Evolutionary conservation across 2,797 vertebrate species (phyloP).

Genomic region (Echiichthys vipera): DNA sequence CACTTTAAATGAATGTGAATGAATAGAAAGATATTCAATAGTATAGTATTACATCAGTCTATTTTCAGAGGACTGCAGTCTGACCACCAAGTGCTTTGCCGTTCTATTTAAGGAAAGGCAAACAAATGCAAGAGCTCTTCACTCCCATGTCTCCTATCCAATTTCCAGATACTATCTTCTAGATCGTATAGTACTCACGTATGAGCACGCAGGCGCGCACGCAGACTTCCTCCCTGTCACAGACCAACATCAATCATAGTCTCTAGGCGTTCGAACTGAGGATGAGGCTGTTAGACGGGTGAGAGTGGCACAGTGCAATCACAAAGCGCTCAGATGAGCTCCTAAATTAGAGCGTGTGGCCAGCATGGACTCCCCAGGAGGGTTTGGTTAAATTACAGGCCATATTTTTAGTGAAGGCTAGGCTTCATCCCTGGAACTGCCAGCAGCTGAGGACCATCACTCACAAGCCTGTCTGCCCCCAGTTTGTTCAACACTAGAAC

Average conservation of each 20-base stretch:
- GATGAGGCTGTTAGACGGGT: constrained; percentile 24
- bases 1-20: not conserved
- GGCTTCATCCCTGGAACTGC: constrained; percentile 57
- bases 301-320: constrained; percentile 63
- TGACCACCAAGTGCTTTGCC: constrained; percentile 24
- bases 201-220: constrained; percentile 4
- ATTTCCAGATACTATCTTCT: constrained; percentile 47
- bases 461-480: constrained; percentile 57
- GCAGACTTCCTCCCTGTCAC: constrained; percentile 19
- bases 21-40: constrained; percentile 32
- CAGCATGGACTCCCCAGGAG: constrained; percentile 54
- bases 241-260: constrained; percentile 55
- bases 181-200: constrained; percentile 11
- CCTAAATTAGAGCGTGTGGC: constrained; percentile 70
- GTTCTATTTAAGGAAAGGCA: constrained; percentile 67
- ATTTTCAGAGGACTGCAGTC: constrained; percentile 43
- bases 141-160: constrained; percentile 44
- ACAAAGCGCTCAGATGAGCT: constrained; percentile 63
- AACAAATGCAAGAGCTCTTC: constrained; percentile 59
- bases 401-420: constrained; percentile 78
- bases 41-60: constrained; percentile 50
- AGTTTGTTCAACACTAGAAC: constrained; percentile 37
- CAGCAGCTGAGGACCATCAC: constrained; percentile 76
- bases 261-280: constrained; percentile 27
- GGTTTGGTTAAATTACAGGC: constrained; percentile 77